phyloP scores from a whole-genome alignment of 2,797 vertebrate genomes.

The Nyctibius grandis region DNA sequence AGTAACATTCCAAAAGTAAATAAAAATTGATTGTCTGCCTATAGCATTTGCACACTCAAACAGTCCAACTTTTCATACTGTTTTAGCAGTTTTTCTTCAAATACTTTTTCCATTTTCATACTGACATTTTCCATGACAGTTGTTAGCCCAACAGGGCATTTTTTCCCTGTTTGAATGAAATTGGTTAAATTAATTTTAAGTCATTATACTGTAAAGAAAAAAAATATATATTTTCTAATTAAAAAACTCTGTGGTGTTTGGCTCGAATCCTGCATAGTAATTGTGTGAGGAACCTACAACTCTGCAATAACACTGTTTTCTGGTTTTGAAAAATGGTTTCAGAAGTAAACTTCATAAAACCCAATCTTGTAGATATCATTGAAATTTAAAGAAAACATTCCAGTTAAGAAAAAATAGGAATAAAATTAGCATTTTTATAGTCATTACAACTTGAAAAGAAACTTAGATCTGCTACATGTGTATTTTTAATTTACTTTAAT shows the following conservation, averaged over 20 bases:
- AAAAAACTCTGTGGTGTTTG: background rate
- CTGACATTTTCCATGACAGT: background rate
- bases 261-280: background rate
- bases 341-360: background rate
- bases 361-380: background rate
- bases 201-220: background rate
- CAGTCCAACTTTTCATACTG: background rate
- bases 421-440: background rate
- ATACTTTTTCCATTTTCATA: background rate
- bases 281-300: background rate
- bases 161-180: background rate
- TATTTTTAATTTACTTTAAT: background rate
- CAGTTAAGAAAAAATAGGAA: background rate
- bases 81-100: background rate
- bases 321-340: background rate
- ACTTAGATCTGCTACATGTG: background rate
- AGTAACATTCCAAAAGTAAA: background rate
- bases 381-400: background rate
- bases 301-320: background rate
- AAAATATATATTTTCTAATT: background rate
- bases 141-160: background rate
- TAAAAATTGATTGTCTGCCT: background rate
- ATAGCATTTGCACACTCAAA: background rate
- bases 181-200: background rate
- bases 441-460: background rate